Percentiles rank a stretch among this genome's conserved stretches.
These are phyloP conservation scores for Agriotes lineatus DNA, from an alignment of 2,888 invertebrate species.

Conservation along the genomic window DNA sequence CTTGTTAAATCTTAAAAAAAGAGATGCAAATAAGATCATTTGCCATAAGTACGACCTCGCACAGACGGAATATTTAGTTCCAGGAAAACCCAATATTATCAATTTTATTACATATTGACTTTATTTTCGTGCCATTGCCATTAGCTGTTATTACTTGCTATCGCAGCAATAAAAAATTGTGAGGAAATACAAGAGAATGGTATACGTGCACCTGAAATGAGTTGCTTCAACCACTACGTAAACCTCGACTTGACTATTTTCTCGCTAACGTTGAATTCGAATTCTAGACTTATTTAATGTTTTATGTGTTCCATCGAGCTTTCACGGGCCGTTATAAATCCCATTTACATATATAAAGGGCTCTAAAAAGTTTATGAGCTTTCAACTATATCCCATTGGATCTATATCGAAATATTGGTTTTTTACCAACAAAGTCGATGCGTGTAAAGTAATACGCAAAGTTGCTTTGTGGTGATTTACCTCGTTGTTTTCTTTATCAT, in stretches of 20 bases:
- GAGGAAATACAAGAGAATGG: neutral
- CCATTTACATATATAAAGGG: constrained; percentile 7
- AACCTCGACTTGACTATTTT: neutral
- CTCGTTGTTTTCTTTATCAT: too few species aligned
- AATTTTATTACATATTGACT: too few species aligned
- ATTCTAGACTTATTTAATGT: neutral
- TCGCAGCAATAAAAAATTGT: neutral
- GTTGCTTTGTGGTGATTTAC: too few species aligned
- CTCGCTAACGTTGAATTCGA: neutral
- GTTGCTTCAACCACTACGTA: neutral
- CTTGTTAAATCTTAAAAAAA: constrained; percentile 19
- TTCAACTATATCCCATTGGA: neutral
- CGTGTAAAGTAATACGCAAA: too few species aligned
- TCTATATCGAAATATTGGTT: neutral
- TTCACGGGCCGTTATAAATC: neutral
- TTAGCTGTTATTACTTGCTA: too few species aligned
- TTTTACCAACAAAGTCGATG: too few species aligned
- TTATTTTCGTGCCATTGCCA: too few species aligned
- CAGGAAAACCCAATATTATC: neutral
- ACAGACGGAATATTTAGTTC: neutral
- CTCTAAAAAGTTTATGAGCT: neutral
- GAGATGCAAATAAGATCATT: constrained; percentile 20
- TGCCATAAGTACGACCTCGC: constrained; percentile 5
- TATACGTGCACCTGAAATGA: neutral
- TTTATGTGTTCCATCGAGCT: neutral